Percentiles rank a stretch among this genome's conserved stretches.
Evolutionary conservation across 1,140 invertebrate species (phyloP).

Genomic region (Pantala flavescens): DNA sequence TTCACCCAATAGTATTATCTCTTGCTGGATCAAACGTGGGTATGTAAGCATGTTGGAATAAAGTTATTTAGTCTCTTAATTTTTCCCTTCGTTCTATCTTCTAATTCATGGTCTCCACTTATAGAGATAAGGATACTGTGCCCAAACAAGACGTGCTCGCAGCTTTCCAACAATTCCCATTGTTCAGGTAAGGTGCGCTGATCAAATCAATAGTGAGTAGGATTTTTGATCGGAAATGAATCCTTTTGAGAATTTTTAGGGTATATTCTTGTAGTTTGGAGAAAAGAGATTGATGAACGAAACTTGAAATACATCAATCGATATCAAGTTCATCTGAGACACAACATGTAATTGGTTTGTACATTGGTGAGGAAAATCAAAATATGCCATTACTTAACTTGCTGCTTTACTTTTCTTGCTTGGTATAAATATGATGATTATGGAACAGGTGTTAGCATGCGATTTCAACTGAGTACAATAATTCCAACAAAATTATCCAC

Average conservation of each 20-base stretch:
- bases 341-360: not conserved
- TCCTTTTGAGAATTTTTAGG: too few species aligned
- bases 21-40: conserved; percentile 7
- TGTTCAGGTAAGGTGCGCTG: conserved; percentile 48
- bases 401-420: not conserved
- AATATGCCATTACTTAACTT: not conserved
- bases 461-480: too few species aligned
- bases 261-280: too few species aligned
- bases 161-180: conserved; percentile 55
- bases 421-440: too few species aligned
- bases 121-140: conserved; percentile 59
- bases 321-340: not conserved
- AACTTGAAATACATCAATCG: too few species aligned
- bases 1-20: not conserved
- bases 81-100: conserved; percentile 11
- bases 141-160: conserved; percentile 57
- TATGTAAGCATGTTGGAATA: conserved; percentile 11
- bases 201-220: conserved; percentile 6
- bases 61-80: not conserved
- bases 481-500: too few species aligned
- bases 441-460: too few species aligned
- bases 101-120: conserved; percentile 18
- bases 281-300: too few species aligned
- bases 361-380: not conserved
- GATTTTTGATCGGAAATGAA: not conserved